A percentile compares a stretch with the other conserved stretches of the same genome.
Conservation (phyloP, 2,113 vertebrate genomes). For the Lates calcarifer region DNA sequence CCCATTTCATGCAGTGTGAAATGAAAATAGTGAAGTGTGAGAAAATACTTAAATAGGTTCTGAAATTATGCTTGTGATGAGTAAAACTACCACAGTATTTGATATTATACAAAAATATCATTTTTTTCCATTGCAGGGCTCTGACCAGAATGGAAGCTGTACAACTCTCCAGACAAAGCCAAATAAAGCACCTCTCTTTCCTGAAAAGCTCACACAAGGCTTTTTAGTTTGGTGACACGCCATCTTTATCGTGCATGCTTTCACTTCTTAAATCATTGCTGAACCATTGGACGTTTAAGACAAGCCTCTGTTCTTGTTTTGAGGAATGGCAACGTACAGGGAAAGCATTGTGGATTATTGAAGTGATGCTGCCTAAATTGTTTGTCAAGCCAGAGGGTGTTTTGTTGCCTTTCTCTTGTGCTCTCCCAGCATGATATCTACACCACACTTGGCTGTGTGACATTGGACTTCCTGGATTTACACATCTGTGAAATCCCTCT, state of each 20-base stretch:
- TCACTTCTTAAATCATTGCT: constrained; percentile 38
- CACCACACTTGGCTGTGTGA: constrained; percentile 32
- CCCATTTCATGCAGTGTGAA: background rate
- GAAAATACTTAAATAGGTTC: background rate
- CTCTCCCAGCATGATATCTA: constrained; percentile 39
- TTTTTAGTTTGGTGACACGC: constrained; percentile 25
- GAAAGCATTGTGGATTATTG: constrained; percentile 43
- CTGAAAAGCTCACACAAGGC: constrained; percentile 15
- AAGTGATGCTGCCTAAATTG: constrained; percentile 54
- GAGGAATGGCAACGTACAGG: constrained; percentile 32
- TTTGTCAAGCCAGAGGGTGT: constrained; percentile 47
- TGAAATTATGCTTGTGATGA: background rate
- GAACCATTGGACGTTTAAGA: constrained; percentile 43
- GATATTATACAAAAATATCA: background rate
- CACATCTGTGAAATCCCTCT: constrained; percentile 45
- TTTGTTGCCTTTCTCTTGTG: constrained; percentile 47
- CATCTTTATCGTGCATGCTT: constrained; percentile 19
- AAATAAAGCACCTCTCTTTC: constrained; percentile 20
- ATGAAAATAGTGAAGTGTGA: background rate
- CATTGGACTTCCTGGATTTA: constrained; percentile 36
- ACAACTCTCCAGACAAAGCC: constrained; percentile 3
- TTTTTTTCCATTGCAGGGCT: background rate
- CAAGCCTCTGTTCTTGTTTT: constrained; percentile 51
- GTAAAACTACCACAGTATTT: background rate
- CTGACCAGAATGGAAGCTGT: background rate